Evolutionary conservation across 2,888 invertebrate species (phyloP), one percentile per base, ranked within the genome.

Genomic region (Nemoura dubitans): DNA sequence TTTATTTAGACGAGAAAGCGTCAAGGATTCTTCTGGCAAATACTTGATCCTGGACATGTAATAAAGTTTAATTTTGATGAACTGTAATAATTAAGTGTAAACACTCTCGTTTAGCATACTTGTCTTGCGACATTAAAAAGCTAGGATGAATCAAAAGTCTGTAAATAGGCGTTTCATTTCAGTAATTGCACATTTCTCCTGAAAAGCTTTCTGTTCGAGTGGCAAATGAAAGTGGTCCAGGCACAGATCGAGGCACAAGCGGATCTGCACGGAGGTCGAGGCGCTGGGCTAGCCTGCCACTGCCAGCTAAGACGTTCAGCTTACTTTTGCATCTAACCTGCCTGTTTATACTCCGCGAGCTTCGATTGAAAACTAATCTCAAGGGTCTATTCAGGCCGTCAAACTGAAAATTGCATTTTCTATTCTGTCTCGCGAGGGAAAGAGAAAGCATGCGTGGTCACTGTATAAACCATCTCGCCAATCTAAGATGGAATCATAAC

Each of bases 331-430:
- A 36, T 3, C 10, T 36, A 36, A 36, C 36, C 10, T 59, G 3
- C 59, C 21, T 21, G 59, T 14, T 59, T 59, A 59, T 1, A 16
- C 16, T 59, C 59, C 2, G 59, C 2, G 59, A 59, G 59, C 3
- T 21, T 10, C 59, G 10, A 16, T 59, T 7, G 59, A 59, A 59
- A 59, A 59, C 59, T 59, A 14, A 59, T 59, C 59, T 7, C 59
- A 59, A 59, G 59, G 21, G 59, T 59, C 59, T 59, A 16, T 59
- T 59, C 59, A 7, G 59, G 59, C 21, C 59, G 59, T 59, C 16
- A 59, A 59, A 59, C 59, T 59, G 59, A 21, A 59, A 59, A 59
- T 59, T 59, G 59, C 59, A 59, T 59, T 36, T n/a, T 59, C 59
- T 14, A 59, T 59, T 59, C 59, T 59, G 14, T 59, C 59, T 59